Conservation (phyloP, 2,888 invertebrate genomes). For the Pammene fasciana region DNA sequence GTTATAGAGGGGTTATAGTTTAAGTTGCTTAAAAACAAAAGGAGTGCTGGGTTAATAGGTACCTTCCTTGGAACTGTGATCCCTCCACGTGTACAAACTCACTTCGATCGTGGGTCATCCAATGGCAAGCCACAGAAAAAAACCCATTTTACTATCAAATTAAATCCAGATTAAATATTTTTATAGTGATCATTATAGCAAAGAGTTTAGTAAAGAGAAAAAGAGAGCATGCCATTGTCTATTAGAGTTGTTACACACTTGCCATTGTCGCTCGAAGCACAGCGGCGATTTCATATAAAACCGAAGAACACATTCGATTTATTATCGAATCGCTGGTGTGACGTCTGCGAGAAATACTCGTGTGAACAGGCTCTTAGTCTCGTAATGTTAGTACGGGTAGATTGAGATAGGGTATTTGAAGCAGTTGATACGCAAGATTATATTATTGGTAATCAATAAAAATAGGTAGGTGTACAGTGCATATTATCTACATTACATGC, state of each 20-base stretch:
- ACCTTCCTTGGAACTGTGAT: constrained; percentile 32
- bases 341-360: background rate
- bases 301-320: background rate
- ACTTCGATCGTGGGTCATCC: constrained; percentile 32
- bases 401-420: background rate
- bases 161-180: constrained; percentile 1
- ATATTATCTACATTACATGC: background rate
- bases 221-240: constrained; percentile 19
- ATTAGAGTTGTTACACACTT: background rate
- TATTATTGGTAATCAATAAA: background rate
- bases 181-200: background rate
- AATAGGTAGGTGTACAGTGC: background rate
- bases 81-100: constrained; percentile 18
- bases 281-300: background rate
- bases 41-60: constrained; percentile 15
- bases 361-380: background rate
- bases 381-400: background rate
- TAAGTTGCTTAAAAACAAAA: background rate
- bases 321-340: background rate
- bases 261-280: background rate
- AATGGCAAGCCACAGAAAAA: constrained; percentile 36
- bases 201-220: background rate
- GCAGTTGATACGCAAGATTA: background rate
- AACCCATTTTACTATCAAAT: constrained; percentile 20
- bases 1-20: background rate